phyloP scores from a whole-genome alignment of 2,888 invertebrate genomes.

The Linnaemya tessellans region DNA sequence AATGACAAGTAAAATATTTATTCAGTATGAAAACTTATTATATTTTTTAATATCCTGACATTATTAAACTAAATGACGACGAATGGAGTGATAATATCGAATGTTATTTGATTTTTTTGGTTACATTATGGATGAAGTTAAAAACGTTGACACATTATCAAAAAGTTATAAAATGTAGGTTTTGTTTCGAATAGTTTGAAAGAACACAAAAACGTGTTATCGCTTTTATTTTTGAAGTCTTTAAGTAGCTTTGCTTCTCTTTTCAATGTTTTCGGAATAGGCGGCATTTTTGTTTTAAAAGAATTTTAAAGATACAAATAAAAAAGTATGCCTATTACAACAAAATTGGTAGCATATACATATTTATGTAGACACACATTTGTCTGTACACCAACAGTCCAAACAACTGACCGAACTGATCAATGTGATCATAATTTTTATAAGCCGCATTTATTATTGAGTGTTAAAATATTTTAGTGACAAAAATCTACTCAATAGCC shows the following conservation, averaged over 20 bases:
- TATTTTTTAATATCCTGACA: slow-evolving; percentile 4
- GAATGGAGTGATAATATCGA: slow-evolving; percentile 12
- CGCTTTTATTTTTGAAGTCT: slow-evolving; percentile 25
- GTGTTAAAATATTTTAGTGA: slow-evolving; percentile 56
- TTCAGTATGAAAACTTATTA: neutral
- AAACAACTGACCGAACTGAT: slow-evolving; percentile 24
- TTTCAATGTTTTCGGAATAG: slow-evolving; percentile 9
- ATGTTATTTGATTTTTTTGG: neutral
- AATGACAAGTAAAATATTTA: neutral
- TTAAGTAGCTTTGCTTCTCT: neutral
- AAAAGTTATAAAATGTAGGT: slow-evolving; percentile 10
- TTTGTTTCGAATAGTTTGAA: neutral
- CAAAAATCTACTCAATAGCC: slow-evolving; percentile 55
- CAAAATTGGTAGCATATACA: slow-evolving; percentile 49
- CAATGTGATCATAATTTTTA: slow-evolving; percentile 8
- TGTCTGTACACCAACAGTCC: neutral
- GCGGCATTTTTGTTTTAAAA: slow-evolving; percentile 29
- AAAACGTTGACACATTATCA: slow-evolving; percentile 51
- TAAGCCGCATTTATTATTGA: slow-evolving; percentile 35
- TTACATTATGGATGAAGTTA: slow-evolving; percentile 17
- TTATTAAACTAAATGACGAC: slow-evolving; percentile 12
- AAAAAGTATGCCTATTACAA: neutral
- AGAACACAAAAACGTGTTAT: slow-evolving; percentile 13
- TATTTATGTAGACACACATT: neutral
- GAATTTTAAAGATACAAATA: neutral